A percentile compares a stretch with the other conserved stretches of the same genome.
phyloP scores from a whole-genome alignment of 2,113 vertebrate species.

The Lepus timidus region DNA sequence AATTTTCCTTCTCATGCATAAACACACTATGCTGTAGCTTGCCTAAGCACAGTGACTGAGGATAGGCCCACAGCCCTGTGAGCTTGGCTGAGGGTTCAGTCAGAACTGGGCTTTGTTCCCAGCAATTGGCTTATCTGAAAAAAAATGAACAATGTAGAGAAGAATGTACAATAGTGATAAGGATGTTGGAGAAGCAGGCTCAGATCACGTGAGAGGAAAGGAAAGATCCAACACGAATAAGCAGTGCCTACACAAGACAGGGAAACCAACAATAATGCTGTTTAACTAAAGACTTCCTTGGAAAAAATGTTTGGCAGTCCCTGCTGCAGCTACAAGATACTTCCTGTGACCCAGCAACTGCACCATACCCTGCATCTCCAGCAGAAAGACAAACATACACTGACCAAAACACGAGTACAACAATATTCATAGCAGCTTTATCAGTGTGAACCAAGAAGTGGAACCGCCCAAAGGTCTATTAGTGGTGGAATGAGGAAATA shows the following conservation, averaged over 20 bases:
- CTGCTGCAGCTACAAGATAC: constrained; percentile 31
- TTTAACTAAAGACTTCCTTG: constrained; percentile 19
- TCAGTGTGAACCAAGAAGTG: neutral
- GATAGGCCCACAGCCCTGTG: neutral
- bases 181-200: neutral
- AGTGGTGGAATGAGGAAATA: neutral
- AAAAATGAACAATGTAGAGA: neutral
- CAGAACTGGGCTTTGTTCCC: neutral
- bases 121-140: constrained; percentile 9
- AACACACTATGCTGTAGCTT: neutral
- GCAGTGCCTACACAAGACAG: neutral
- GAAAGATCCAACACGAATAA: neutral
- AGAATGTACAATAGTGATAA: constrained; percentile 30
- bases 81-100: neutral
- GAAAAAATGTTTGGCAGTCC: constrained; percentile 2
- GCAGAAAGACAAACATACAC: neutral
- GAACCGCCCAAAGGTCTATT: neutral
- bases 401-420: neutral
- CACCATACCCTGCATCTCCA: neutral
- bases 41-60: neutral
- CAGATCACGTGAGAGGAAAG: neutral
- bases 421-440: neutral
- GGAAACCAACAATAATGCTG: neutral
- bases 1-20: neutral
- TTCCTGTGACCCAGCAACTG: neutral